Evolutionary conservation across 2,113 vertebrate genomes (phyloP), one percentile per base, ranked within the genome.

Genomic region (Melanerpes formicivorus): DNA sequence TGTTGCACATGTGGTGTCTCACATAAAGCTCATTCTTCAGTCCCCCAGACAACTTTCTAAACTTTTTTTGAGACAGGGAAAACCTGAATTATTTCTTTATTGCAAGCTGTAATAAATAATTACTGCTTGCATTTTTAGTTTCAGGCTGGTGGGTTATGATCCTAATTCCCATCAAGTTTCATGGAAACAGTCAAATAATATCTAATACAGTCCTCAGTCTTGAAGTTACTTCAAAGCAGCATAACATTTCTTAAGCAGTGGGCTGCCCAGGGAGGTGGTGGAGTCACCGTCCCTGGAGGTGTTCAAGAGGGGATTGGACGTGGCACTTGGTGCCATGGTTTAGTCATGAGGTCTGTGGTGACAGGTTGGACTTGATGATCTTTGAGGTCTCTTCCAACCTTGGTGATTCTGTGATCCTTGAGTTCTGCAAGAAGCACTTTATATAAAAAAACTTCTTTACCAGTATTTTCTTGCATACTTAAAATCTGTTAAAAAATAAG

Each of bases 1-100:
- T 29, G 16, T n/a, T 27, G 11, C 0, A 1, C 1, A 3, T 4
- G 25, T 7, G 9, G 3, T 48, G 11, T 9, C 2, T 59, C n/a
- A 5, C 30, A 6, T 9, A 4, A 4, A 30, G 37, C 22, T 73
- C 4, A 1, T 42, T 64, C 75, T 56, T 29, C 66, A 29, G n/a
- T 13, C 65, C 26, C 19, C 5, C 25, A 7, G 2, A 0, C 42
- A 32, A 23, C 16, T 16, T 27, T 17, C 37, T 8, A 12, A 34
- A 50, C 5, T 18, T 63, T 7, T 7, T 19, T 50, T 44, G 7
- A 29, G 27, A 34, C 58, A 37, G 8, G 25, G 27, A 6, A 32
- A 79, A 44, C 8, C 37, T 52, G 42, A 67, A 40, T 63, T 37
- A 32, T 29, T 75, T 19, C 5, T 54, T 80, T 75, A 10, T 50